Evolutionary conservation across 2,113 vertebrate genomes (phyloP).

Genomic region (Amphiprion ocellaris): DNA sequence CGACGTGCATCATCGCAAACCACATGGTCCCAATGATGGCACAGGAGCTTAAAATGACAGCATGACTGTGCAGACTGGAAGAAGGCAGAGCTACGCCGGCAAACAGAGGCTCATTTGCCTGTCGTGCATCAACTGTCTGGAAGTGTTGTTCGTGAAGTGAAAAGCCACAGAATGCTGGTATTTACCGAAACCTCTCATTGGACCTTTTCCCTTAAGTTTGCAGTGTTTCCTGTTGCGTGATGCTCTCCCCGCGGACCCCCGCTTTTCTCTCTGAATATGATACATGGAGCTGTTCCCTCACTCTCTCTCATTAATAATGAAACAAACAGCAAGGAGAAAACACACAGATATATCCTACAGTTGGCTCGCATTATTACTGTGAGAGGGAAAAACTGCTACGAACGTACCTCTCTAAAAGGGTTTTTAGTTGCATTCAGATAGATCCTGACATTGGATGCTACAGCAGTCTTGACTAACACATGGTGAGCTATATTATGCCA

Average conservation of each 20-base stretch:
- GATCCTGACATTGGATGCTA: neutral
- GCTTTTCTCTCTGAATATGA: conserved; percentile 71
- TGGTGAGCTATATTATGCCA: neutral
- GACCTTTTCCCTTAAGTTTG: conserved; percentile 65
- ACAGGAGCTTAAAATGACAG: conserved; percentile 51
- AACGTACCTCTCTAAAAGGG: conserved; percentile 1
- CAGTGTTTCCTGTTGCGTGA: conserved; percentile 70
- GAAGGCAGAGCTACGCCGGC: conserved; percentile 1
- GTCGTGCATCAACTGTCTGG: neutral
- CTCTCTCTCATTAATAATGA: conserved; percentile 81
- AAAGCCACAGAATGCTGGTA: conserved; percentile 29
- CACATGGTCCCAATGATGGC: conserved; percentile 36
- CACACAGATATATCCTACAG: conserved; percentile 61
- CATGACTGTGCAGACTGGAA: conserved; percentile 54
- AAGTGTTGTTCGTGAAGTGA: conserved; percentile 30
- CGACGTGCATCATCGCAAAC: conserved; percentile 57
- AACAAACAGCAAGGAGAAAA: conserved; percentile 69
- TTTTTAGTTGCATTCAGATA: neutral
- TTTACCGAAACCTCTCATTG: conserved; percentile 57
- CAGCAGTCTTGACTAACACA: neutral
- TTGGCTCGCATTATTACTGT: conserved; percentile 44
- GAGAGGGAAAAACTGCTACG: conserved; percentile 18
- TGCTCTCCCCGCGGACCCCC: conserved; percentile 43
- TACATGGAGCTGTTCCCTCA: conserved; percentile 65
- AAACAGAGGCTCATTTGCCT: conserved; percentile 18